Percentiles rank a stretch among this genome's conserved stretches.
phyloP scores from a whole-genome alignment of 2,888 invertebrate genomes.

The Lithophane semibrunnea region DNA sequence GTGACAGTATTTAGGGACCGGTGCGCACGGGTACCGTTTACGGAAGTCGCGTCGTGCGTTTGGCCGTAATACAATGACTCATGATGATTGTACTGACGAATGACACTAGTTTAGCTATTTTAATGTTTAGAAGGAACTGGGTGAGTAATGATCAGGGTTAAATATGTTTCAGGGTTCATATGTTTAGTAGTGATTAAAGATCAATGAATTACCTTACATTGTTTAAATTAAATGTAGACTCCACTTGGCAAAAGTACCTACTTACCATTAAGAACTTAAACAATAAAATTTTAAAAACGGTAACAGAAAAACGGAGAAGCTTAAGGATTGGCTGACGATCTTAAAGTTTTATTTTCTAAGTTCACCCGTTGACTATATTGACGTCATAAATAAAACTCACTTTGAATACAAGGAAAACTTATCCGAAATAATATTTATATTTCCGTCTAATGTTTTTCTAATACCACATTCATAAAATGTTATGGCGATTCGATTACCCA shows the following conservation, averaged over 20 bases:
- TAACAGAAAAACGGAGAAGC: background rate
- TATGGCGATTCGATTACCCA: conserved; percentile 1
- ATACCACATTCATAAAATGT: conserved; percentile 2
- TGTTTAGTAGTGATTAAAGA: background rate
- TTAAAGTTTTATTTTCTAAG: background rate
- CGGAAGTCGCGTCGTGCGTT: conserved; percentile 63
- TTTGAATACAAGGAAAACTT: conserved; percentile 4
- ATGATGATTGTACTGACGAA: conserved; percentile 48
- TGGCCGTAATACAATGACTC: conserved; percentile 60
- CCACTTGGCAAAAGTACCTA: background rate
- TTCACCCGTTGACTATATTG: background rate
- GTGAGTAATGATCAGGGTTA: conserved; percentile 11
- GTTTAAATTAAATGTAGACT: too few relatives aligned
- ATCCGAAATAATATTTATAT: background rate
- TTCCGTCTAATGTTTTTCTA: background rate
- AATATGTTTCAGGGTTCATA: background rate
- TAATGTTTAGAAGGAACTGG: conserved; percentile 29
- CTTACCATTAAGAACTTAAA: background rate
- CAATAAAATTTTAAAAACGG: background rate
- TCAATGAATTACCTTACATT: background rate
- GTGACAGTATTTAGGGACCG: conserved; percentile 63
- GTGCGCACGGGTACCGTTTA: conserved; percentile 59
- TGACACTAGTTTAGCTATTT: conserved; percentile 34
- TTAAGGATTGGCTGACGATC: background rate
- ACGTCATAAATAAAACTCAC: conserved; percentile 11